Conservation (phyloP, 2,113 vertebrate genomes). For the Gnathonemus longibarbis region DNA sequence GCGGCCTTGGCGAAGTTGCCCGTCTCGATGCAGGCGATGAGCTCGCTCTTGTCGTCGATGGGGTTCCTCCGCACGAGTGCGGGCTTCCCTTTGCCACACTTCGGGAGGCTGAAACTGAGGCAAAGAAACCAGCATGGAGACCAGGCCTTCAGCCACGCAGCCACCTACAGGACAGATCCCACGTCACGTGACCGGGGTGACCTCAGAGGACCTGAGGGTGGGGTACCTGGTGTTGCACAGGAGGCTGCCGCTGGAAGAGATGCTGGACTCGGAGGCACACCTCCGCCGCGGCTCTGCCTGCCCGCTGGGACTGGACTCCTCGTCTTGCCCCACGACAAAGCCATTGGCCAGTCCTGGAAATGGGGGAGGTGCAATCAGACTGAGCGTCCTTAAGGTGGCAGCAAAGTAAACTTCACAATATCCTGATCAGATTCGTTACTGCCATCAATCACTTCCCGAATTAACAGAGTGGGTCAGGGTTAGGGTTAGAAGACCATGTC, state of each 20-base stretch:
- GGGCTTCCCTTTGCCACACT: constrained; percentile 90
- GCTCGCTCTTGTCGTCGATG: constrained; percentile 84
- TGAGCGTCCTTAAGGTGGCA: not conserved
- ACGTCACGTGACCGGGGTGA: not conserved
- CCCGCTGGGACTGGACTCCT: constrained; percentile 60
- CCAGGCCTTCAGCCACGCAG: not conserved
- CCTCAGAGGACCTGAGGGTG: not conserved
- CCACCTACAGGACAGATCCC: not conserved
- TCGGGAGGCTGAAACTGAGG: constrained; percentile 69
- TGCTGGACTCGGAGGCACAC: constrained; percentile 92
- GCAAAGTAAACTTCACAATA: not conserved
- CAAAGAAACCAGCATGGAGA: not conserved
- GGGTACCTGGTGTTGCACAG: constrained; percentile 78
- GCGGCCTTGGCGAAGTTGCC: constrained; percentile 94
- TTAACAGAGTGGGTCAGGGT: not conserved
- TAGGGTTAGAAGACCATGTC: not conserved
- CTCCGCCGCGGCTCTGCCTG: constrained; percentile 76
- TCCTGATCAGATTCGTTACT: not conserved
- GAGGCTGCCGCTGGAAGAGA: constrained; percentile 86
- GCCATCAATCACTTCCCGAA: not conserved
- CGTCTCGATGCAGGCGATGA: constrained; percentile 91
- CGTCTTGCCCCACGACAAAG: constrained; percentile 68
- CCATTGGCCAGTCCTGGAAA: constrained; percentile 77
- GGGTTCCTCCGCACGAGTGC: constrained; percentile 87
- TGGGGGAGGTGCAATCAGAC: not conserved